phyloP scores from a whole-genome alignment of 2,797 vertebrate species.

The Harpagifer antarcticus region DNA sequence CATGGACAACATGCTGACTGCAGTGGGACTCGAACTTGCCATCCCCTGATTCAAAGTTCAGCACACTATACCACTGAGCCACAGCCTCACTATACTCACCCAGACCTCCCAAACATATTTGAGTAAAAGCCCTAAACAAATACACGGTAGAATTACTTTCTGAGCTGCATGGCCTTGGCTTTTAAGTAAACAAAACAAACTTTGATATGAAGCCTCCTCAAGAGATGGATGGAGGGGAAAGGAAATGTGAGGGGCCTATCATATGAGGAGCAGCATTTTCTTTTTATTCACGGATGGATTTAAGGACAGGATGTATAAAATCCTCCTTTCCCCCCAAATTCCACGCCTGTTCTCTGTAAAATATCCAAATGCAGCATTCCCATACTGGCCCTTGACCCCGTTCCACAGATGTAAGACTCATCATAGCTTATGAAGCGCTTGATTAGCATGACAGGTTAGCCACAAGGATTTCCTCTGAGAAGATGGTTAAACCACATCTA shows the following conservation, averaged over 20 bases:
- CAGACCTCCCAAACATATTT: conserved; percentile 61
- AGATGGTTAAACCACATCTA: conserved; percentile 77
- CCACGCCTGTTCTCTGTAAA: conserved; percentile 18
- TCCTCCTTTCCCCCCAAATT: conserved; percentile 42
- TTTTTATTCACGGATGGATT: conserved; percentile 63
- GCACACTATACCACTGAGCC: too few relatives aligned
- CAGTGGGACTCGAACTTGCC: too few relatives aligned
- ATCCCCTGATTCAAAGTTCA: too few relatives aligned
- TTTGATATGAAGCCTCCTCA: conserved; percentile 55
- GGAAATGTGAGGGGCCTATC: conserved; percentile 23
- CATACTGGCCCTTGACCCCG: conserved; percentile 50
- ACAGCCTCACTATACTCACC: background rate
- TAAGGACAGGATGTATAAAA: conserved; percentile 70
- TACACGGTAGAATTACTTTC: conserved; percentile 61
- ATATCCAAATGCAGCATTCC: too few relatives aligned
- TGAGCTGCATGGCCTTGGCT: conserved; percentile 42
- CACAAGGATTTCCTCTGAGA: conserved; percentile 70
- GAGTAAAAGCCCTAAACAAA: conserved; percentile 59
- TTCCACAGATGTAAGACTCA: conserved; percentile 77
- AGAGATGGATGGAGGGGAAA: conserved; percentile 52
- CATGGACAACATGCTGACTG: too few relatives aligned
- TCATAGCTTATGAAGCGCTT: conserved; percentile 55
- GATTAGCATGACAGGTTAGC: conserved; percentile 69
- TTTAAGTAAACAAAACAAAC: conserved; percentile 65
- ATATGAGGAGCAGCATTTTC: conserved; percentile 54